Percentiles rank a stretch among this genome's conserved stretches.
phyloP scores from a whole-genome alignment of 2,888 invertebrate genomes.

The Pantelozetes paolii region DNA sequence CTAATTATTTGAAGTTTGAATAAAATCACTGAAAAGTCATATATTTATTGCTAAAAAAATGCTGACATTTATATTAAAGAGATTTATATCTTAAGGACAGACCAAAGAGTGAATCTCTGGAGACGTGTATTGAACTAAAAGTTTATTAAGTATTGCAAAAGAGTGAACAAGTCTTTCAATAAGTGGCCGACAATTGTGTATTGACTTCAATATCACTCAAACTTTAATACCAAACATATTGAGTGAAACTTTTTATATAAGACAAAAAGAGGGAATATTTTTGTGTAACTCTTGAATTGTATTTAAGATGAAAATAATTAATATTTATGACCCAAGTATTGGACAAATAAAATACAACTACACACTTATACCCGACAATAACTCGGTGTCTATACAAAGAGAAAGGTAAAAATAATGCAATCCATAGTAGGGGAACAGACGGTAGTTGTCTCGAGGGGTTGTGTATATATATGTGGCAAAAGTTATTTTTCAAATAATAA shows the following conservation, averaged over 20 bases:
- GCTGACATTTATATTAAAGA: background rate
- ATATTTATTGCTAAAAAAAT: background rate
- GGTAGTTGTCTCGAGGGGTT: background rate
- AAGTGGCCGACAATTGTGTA: background rate
- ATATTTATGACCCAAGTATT: background rate
- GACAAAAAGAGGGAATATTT: background rate
- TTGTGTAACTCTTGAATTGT: background rate
- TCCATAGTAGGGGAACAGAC: too few species aligned
- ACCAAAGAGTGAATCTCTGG: background rate
- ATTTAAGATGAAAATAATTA: background rate
- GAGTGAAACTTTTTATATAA: background rate
- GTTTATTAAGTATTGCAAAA: slow-evolving; percentile 14
- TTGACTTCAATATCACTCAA: background rate
- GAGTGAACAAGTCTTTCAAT: background rate
- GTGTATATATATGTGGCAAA: background rate
- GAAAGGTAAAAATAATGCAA: too few species aligned
- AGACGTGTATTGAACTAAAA: slow-evolving; percentile 8
- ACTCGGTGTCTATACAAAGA: too few species aligned
- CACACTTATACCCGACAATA: too few species aligned
- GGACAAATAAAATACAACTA: background rate
- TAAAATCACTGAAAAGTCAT: background rate
- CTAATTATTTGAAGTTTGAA: too few species aligned
- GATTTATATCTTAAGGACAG: background rate
- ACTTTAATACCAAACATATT: background rate
- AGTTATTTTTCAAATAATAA: background rate